Base-by-base conservation (phyloP, 2,888 invertebrate species). In the Nipponacmea schrenckii region DNA sequence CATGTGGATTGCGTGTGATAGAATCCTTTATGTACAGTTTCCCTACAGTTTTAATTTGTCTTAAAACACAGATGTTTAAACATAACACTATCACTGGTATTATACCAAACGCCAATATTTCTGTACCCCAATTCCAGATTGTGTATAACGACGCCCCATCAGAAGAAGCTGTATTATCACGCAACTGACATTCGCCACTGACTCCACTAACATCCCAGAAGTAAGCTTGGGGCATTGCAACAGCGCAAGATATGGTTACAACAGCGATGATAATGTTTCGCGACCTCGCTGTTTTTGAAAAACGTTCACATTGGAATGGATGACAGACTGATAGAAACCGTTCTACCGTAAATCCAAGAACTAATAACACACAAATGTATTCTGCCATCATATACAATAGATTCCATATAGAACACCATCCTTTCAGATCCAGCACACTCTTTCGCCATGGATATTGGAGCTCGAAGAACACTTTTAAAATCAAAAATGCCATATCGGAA, bases 281-380 rank as follows among this genome's bases (percentile, higher is more conserved):
- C 14, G 86, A 85, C 0, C 86, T 78, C 1, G 81, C 77, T 20
- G 81, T 80, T 12, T 81, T 81, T 56, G 86, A 84, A 75, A 83
- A 85, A 27, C 82, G 73, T 68, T 85, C 84, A 72, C 83, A 81
- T 68, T 81, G 78, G 71, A 87, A 88, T 4, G 86, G 85, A 62
- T 79, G 79, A 62, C 79, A 83, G 15, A 85, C 81, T 5, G 87
- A 86, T 39, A 88, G 82, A 64, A 84, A 87, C 12, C 87, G 74
- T 70, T 88, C 88, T 2, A 85, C 77, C 0, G 87, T 88, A 73
- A 88, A 88, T 39, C 84, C 86, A 39, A 87, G 80, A 0, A 88
- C 86, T 0, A 88, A 80, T 10, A 88, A 71, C 10, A 87, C 83
- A 20, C 86, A 85, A 27, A 85, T 77, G 75, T 87, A 88, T 73